These are phyloP conservation scores for Drosophila teissieri DNA, from an alignment of 1,140 invertebrate genomes.

Conservation along the genomic window DNA sequence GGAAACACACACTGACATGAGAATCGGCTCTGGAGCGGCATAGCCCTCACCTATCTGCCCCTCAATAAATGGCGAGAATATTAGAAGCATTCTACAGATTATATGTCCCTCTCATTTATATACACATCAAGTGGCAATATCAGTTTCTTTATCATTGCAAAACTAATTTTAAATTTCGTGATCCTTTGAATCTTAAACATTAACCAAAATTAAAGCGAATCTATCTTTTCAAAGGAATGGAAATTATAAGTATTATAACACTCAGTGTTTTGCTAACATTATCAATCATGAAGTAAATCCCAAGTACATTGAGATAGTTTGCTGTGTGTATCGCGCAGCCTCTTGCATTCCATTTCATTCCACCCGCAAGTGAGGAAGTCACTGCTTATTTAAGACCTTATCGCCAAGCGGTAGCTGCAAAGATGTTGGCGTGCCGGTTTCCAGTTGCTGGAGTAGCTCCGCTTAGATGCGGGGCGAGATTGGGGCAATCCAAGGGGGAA, in stretches of 20 bases:
- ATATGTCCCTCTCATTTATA: no score
- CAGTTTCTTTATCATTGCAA: no score
- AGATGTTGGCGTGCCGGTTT: constrained; percentile 68
- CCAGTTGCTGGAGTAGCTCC: constrained; percentile 35
- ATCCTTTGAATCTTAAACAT: no score
- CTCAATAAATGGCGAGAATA: background rate
- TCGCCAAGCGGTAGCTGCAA: constrained; percentile 65
- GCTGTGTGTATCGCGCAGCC: constrained; percentile 14
- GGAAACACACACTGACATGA: constrained; percentile 44
- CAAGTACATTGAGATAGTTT: background rate
- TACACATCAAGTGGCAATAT: no score
- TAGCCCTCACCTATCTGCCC: constrained; percentile 1
- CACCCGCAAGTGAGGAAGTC: constrained; percentile 74
- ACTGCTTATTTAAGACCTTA: constrained; percentile 79
- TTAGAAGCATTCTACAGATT: no score
- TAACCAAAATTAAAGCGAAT: no score
- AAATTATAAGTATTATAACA: no score
- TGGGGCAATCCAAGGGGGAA: constrained; percentile 25
- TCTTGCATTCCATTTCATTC: constrained; percentile 3
- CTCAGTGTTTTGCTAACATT: background rate
- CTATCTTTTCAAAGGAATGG: no score
- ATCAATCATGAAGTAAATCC: background rate
- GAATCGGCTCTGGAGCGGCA: background rate
- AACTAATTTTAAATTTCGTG: no score
- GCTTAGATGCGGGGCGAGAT: constrained; percentile 30